These are phyloP conservation scores for Tribolium freemani DNA, from an alignment of 2,888 invertebrate genomes.

Conservation along the genomic window DNA sequence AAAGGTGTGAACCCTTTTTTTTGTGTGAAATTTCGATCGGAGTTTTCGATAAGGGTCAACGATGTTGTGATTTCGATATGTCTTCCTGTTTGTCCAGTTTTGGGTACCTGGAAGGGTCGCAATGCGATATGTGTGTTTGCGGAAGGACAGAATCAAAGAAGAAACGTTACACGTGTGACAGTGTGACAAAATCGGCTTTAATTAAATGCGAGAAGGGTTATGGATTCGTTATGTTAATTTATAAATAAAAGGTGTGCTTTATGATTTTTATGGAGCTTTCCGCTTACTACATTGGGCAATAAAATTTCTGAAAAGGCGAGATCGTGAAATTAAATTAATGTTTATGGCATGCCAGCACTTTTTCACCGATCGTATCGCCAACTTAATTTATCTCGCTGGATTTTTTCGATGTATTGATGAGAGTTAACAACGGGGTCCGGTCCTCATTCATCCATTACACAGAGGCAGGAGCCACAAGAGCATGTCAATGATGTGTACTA, in stretches of 20 bases:
- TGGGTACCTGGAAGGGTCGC: constrained; percentile 1
- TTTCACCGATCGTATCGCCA: constrained; percentile 16
- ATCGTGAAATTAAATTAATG: constrained; percentile 26
- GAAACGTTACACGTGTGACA: constrained; percentile 30
- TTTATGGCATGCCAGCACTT: constrained; percentile 20
- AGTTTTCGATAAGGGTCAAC: constrained; percentile 34
- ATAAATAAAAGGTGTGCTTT: constrained; percentile 33
- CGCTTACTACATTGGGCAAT: constrained; percentile 24
- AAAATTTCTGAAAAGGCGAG: constrained; percentile 23
- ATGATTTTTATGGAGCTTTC: constrained; percentile 29
- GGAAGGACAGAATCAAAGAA: constrained; percentile 20
- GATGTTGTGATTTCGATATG: constrained; percentile 16
- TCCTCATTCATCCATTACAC: constrained; percentile 33
- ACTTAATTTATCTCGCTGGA: constrained; percentile 24
- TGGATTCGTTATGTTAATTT: constrained; percentile 37
- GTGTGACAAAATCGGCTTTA: constrained; percentile 16
- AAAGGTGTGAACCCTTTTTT: constrained; percentile 45
- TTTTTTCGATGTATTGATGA: constrained; percentile 25
- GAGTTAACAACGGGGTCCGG: constrained; percentile 12
- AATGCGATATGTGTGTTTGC: constrained; percentile 25
- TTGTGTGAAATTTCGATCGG: constrained; percentile 34
- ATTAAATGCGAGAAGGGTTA: constrained; percentile 24
- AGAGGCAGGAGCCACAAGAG: constrained; percentile 9
- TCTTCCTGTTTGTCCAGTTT: constrained; percentile 40
- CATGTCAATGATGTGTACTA: constrained; percentile 30